Conservation (phyloP, 2,113 vertebrate genomes). For the Rhinoptilus africanus region DNA sequence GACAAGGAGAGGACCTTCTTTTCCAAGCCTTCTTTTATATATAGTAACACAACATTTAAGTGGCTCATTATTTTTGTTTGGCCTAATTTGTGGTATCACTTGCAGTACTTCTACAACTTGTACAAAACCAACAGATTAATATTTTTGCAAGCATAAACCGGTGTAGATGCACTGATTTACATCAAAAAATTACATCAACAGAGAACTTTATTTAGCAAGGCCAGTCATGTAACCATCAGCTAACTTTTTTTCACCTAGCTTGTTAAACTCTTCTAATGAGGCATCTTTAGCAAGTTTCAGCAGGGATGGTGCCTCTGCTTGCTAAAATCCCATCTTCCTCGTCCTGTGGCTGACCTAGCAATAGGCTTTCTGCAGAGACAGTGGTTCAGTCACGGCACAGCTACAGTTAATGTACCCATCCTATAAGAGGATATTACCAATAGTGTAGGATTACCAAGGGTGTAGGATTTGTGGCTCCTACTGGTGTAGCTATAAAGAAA, state of each 20-base stretch:
- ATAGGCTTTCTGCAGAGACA: not conserved
- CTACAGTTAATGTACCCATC: not conserved
- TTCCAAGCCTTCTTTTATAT: constrained; percentile 38
- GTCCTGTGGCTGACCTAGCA: not conserved
- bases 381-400: not conserved
- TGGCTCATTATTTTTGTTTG: constrained; percentile 45
- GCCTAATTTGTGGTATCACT: constrained; percentile 27
- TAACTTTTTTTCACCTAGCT: not conserved
- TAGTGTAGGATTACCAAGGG: no score
- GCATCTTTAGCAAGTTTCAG: not conserved
- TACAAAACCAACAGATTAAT: constrained; percentile 6
- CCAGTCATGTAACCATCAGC: not conserved
- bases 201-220: not conserved
- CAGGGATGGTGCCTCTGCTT: not conserved
- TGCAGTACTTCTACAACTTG: not conserved
- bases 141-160: not conserved
- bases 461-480: not conserved
- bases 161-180: not conserved
- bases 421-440: not conserved
- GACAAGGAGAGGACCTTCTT: constrained; percentile 43
- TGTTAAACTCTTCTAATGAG: not conserved
- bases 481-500: not conserved
- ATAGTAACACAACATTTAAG: constrained; percentile 55
- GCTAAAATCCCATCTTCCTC: not conserved
- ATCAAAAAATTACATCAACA: not conserved